Evolutionary conservation across 2,888 invertebrate genomes (phyloP).

Genomic region (Dendrolimus houi): DNA sequence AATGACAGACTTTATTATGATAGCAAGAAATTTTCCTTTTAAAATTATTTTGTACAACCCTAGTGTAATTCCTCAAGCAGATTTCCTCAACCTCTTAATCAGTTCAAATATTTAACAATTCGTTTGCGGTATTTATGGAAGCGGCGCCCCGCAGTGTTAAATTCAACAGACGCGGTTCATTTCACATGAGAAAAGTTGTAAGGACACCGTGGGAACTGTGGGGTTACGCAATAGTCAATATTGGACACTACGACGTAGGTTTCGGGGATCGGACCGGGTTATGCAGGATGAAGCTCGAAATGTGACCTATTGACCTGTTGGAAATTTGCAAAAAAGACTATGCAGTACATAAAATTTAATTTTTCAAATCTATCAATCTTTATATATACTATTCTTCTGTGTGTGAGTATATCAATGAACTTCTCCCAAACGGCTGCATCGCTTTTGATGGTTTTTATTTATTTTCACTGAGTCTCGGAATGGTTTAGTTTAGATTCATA

Average conservation of each 20-base stretch:
- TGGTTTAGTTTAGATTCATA: no score
- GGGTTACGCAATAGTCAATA: slow-evolving; percentile 58
- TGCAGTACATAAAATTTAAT: no score
- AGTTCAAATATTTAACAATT: slow-evolving; percentile 66
- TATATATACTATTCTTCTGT: no score
- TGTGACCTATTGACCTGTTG: no score
- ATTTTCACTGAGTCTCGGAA: no score
- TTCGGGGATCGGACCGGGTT: neutral
- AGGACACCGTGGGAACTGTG: slow-evolving; percentile 67
- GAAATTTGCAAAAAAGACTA: no score
- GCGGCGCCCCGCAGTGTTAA: slow-evolving; percentile 56
- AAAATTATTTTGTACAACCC: slow-evolving; percentile 4
- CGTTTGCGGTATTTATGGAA: slow-evolving; percentile 51
- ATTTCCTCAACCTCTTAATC: slow-evolving; percentile 26
- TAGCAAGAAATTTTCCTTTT: no score
- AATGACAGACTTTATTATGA: no score
- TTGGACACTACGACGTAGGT: slow-evolving; percentile 21
- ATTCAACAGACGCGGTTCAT: slow-evolving; percentile 40
- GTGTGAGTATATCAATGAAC: no score
- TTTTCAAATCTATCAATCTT: no score
- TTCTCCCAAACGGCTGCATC: no score
- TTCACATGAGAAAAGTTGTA: slow-evolving; percentile 58
- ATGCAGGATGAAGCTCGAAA: neutral
- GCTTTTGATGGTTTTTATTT: no score
- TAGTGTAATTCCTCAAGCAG: neutral